phyloP scores from a whole-genome alignment of 2,797 vertebrate species.

The Gadopsis marmoratus region DNA sequence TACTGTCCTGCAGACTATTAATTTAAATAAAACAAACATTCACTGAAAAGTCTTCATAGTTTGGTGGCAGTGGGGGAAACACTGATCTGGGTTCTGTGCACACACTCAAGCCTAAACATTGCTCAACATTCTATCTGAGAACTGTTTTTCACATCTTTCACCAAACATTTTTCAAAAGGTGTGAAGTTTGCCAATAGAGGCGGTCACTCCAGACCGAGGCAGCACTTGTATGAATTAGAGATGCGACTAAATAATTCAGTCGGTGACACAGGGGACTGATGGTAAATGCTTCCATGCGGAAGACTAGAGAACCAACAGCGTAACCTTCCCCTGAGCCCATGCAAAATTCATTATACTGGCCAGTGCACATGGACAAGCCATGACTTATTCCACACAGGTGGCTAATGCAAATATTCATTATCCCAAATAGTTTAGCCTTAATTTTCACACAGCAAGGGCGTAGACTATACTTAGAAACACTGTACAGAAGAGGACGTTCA shows the following conservation, averaged over 20 bases:
- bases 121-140: background rate
- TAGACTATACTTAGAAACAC: background rate
- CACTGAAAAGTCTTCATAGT: background rate
- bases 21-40: slow-evolving; percentile 10
- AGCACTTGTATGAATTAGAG: slow-evolving; percentile 83
- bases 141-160: slow-evolving; percentile 15
- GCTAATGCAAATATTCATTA: slow-evolving; percentile 52
- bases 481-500: slow-evolving; percentile 4
- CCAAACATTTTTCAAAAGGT: slow-evolving; percentile 60
- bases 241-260: slow-evolving; percentile 86
- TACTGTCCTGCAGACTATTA: background rate
- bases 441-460: slow-evolving; percentile 23
- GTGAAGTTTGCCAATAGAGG: slow-evolving; percentile 65
- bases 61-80: background rate
- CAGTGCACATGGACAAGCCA: slow-evolving; percentile 61
- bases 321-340: slow-evolving; percentile 79
- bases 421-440: background rate
- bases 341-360: slow-evolving; percentile 78
- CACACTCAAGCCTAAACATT: background rate
- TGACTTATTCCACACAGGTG: slow-evolving; percentile 44
- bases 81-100: background rate
- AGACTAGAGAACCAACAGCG: slow-evolving; percentile 79
- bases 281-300: slow-evolving; percentile 84
- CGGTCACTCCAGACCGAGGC: slow-evolving; percentile 48
- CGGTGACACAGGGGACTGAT: slow-evolving; percentile 78